phyloP scores from a whole-genome alignment of 2,888 invertebrate species.

The Tetranychus piercei region DNA sequence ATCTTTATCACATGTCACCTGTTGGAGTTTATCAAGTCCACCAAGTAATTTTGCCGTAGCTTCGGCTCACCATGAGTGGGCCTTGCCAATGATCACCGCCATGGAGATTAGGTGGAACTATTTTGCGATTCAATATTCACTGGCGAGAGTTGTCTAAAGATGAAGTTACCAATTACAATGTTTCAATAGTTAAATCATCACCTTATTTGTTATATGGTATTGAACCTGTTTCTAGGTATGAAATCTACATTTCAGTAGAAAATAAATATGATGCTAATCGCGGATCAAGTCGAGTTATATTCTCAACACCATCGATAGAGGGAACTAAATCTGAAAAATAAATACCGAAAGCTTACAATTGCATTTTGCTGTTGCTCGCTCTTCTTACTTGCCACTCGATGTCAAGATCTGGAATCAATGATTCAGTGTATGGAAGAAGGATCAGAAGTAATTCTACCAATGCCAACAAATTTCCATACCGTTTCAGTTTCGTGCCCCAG shows the following conservation, averaged over 20 bases:
- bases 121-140: slow-evolving; percentile 14
- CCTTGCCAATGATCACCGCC: slow-evolving; percentile 60
- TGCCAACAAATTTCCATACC: slow-evolving; percentile 54
- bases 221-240: slow-evolving; percentile 44
- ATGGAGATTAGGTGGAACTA: slow-evolving; percentile 16
- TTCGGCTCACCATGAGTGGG: slow-evolving; percentile 54
- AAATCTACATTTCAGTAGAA: slow-evolving; percentile 49
- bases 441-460: slow-evolving; percentile 54
- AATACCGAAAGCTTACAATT: slow-evolving; percentile 47
- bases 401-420: slow-evolving; percentile 24
- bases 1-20: slow-evolving; percentile 58
- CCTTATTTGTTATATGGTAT: slow-evolving; percentile 47
- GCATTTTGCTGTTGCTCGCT: slow-evolving; percentile 42
- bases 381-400: slow-evolving; percentile 41
- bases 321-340: slow-evolving; percentile 42
- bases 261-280: slow-evolving; percentile 60
- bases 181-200: background rate
- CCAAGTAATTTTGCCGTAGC: slow-evolving; percentile 48
- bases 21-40: slow-evolving; percentile 57
- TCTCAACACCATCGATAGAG: slow-evolving; percentile 30
- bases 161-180: slow-evolving; percentile 9
- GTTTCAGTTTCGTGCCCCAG: slow-evolving; percentile 37
- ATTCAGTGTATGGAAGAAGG: slow-evolving; percentile 46
- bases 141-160: slow-evolving; percentile 17
- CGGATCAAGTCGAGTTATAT: slow-evolving; percentile 53